Evolutionary conservation across 2,888 invertebrate species (phyloP).

Genomic region (Lepidocyrtinus sp.): DNA sequence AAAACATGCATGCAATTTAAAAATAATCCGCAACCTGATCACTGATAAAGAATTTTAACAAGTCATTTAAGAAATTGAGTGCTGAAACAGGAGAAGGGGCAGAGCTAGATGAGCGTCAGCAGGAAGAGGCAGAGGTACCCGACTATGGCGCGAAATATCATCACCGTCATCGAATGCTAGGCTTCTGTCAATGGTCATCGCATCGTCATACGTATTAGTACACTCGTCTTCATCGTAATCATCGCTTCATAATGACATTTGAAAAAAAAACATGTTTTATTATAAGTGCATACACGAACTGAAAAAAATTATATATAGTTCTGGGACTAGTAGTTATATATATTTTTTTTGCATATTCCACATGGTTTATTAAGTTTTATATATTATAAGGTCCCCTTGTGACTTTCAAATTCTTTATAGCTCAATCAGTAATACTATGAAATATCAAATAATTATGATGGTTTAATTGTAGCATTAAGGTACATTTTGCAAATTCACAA

Average conservation of each 20-base stretch:
- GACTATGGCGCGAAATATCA: neutral
- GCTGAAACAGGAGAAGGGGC: slow-evolving; percentile 54
- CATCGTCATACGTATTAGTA: slow-evolving; percentile 19
- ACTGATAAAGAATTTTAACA: neutral
- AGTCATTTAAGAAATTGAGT: slow-evolving; percentile 43
- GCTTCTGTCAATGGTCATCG: slow-evolving; percentile 7
- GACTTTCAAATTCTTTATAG: too few relatives aligned
- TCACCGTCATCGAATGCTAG: slow-evolving; percentile 36
- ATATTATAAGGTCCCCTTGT: too few relatives aligned
- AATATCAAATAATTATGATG: too few relatives aligned
- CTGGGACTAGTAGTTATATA: too few relatives aligned
- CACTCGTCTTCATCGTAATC: slow-evolving; percentile 26
- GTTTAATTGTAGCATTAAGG: too few relatives aligned
- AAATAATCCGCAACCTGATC: slow-evolving; percentile 49
- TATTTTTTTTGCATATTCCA: too few relatives aligned
- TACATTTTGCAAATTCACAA: too few relatives aligned
- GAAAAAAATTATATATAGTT: too few relatives aligned
- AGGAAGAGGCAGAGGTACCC: neutral
- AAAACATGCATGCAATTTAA: slow-evolving; percentile 37
- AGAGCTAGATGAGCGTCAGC: slow-evolving; percentile 18
- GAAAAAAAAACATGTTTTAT: too few relatives aligned
- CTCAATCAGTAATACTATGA: too few relatives aligned
- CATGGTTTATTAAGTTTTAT: too few relatives aligned
- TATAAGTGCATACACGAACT: too few relatives aligned
- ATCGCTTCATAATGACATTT: slow-evolving; percentile 46